phyloP scores from a whole-genome alignment of 1,140 invertebrate genomes.

The Pseudomyrmex dendroicus region DNA sequence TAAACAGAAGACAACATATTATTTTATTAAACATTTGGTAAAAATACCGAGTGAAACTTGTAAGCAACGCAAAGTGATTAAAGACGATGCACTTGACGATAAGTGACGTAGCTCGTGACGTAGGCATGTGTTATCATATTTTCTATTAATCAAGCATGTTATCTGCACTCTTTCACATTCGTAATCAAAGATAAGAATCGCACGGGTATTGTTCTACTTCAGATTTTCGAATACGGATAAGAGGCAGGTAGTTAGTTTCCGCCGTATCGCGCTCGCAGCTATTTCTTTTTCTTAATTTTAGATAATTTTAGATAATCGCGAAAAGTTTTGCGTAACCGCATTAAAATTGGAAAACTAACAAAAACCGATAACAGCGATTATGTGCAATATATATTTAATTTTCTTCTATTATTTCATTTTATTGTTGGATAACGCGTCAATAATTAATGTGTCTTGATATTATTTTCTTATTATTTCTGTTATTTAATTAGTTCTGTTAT shows the following conservation, averaged over 20 bases:
- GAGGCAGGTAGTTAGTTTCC: background rate
- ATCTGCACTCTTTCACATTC: constrained; percentile 36
- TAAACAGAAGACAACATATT: background rate
- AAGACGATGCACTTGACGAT: constrained; percentile 51
- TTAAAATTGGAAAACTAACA: too few species aligned
- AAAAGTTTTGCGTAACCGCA: background rate
- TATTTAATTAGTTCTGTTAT: too few species aligned
- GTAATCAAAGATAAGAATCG: constrained; percentile 55
- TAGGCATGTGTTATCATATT: constrained; percentile 41
- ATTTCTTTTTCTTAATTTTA: background rate
- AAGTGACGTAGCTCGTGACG: constrained; percentile 49
- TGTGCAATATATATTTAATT: too few species aligned
- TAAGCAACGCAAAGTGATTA: constrained; percentile 15
- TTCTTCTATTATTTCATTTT: too few species aligned
- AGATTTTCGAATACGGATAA: constrained; percentile 49
- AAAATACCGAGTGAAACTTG: background rate
- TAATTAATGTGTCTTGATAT: too few species aligned
- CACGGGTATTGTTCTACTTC: constrained; percentile 54
- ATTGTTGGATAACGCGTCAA: too few species aligned
- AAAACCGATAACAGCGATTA: too few species aligned
- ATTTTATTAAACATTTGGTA: background rate
- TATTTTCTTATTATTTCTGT: too few species aligned
- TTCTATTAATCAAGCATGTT: constrained; percentile 44
- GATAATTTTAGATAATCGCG: background rate
- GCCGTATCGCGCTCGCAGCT: background rate